A percentile compares a stretch with the other conserved stretches of the same genome.
These are phyloP conservation scores for Tholera decimalis DNA, from an alignment of 2,888 invertebrate species.

Conservation along the genomic window DNA sequence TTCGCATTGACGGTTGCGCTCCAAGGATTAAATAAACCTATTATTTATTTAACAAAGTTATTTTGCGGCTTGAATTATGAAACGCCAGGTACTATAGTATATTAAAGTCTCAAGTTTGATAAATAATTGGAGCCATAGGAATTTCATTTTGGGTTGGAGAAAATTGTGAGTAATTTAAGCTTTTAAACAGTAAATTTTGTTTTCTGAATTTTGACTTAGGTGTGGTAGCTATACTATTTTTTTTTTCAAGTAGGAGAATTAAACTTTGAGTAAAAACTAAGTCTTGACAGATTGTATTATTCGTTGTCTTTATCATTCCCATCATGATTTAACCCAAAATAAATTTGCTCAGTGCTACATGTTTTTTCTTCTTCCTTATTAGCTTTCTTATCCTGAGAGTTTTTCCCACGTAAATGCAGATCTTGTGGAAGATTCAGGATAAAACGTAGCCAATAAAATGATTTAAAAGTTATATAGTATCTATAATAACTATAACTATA, in stretches of 20 bases:
- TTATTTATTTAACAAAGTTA: slow-evolving; percentile 59
- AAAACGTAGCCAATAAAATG: too few relatives aligned
- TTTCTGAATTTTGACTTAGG: slow-evolving; percentile 9
- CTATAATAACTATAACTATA: too few relatives aligned
- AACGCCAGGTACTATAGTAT: slow-evolving; percentile 33
- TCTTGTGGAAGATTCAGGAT: too few relatives aligned
- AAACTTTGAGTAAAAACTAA: too few relatives aligned
- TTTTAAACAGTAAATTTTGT: background rate
- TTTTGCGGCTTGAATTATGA: slow-evolving; percentile 48
- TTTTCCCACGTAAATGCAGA: too few relatives aligned
- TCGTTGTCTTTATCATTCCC: too few relatives aligned
- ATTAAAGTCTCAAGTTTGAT: slow-evolving; percentile 51
- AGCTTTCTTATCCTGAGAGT: too few relatives aligned
- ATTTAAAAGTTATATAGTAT: too few relatives aligned
- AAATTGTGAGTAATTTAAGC: slow-evolving; percentile 21
- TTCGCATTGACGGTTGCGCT: slow-evolving; percentile 56
- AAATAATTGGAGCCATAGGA: slow-evolving; percentile 35
- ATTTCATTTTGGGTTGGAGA: slow-evolving; percentile 32
- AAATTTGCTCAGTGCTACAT: too few relatives aligned
- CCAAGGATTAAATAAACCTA: slow-evolving; percentile 49
- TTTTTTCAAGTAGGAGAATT: background rate
- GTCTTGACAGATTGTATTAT: too few relatives aligned
- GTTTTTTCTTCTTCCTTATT: too few relatives aligned
- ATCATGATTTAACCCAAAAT: too few relatives aligned
- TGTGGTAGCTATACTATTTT: background rate